These are phyloP conservation scores for Artemia franciscana DNA, from an alignment of 1,140 invertebrate species.

Conservation along the genomic window DNA sequence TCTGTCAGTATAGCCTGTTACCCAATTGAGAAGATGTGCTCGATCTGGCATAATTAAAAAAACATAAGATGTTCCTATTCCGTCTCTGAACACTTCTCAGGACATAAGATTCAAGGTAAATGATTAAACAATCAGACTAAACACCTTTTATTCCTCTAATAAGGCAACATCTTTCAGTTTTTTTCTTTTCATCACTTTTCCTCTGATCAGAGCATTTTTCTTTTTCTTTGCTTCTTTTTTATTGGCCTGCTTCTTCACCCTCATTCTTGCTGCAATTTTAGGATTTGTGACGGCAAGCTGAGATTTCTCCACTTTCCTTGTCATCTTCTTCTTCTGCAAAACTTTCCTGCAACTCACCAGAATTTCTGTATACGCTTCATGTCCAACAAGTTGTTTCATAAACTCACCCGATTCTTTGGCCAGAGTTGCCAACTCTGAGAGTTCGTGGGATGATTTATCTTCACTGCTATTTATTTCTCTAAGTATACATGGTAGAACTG, in stretches of 20 bases:
- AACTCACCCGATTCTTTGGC: constrained; percentile 37
- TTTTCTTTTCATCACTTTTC: constrained; percentile 20
- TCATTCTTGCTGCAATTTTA: constrained; percentile 45
- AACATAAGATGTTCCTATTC: too few species aligned
- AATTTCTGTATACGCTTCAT: constrained; percentile 33
- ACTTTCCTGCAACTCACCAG: constrained; percentile 30
- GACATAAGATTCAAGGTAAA: too few species aligned
- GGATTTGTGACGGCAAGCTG: constrained; percentile 42
- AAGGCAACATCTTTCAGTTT: constrained; percentile 12
- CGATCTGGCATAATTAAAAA: too few species aligned
- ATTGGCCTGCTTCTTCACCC: constrained; percentile 43
- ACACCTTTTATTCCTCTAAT: constrained; percentile 2
- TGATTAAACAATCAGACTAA: too few species aligned
- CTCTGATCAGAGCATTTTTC: constrained; percentile 31
- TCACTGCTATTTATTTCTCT: constrained; percentile 32
- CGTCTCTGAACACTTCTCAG: too few species aligned
- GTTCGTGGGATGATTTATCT: constrained; percentile 19
- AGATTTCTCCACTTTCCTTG: constrained; percentile 34
- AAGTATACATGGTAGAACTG: constrained; percentile 36
- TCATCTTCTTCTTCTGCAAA: constrained; percentile 32
- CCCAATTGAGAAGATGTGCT: too few species aligned
- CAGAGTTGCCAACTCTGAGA: constrained; percentile 26
- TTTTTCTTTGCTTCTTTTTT: constrained; percentile 47
- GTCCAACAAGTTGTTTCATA: constrained; percentile 36
- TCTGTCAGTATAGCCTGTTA: too few species aligned